Percentiles rank a stretch among this genome's conserved stretches.
Conservation (phyloP, 64 coral and sea anemone species). For the Cladopsammia gracilis region DNA sequence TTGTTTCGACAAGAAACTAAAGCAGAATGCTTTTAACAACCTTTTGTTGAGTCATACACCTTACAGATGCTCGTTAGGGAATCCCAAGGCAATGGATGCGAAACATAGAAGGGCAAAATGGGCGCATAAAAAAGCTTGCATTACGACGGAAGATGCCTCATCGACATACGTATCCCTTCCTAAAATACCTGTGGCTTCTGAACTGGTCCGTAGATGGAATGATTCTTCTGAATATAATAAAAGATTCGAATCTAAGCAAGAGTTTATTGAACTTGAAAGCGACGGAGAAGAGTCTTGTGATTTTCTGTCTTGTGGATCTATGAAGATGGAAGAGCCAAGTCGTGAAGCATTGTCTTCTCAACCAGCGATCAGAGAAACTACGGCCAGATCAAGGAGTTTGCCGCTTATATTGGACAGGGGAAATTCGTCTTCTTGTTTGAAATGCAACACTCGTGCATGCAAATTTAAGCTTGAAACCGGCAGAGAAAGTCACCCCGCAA, state of each 20-base stretch:
- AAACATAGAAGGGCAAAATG: background rate
- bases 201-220: background rate
- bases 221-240: background rate
- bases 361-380: background rate
- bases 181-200: slow-evolving; percentile 1
- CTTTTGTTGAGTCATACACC: slow-evolving; percentile 33
- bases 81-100: background rate
- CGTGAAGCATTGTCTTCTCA: background rate
- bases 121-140: background rate
- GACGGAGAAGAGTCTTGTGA: background rate
- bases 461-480: background rate
- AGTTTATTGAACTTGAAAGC: background rate
- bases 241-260: background rate
- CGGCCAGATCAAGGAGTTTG: background rate
- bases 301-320: slow-evolving; percentile 20
- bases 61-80: slow-evolving; percentile 34
- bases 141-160: background rate
- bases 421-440: background rate
- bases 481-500: background rate
- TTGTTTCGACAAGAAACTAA: slow-evolving; percentile 42
- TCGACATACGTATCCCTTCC: background rate
- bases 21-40: slow-evolving; percentile 42
- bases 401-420: slow-evolving; percentile 18
- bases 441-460: too few species aligned
- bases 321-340: background rate